These are phyloP conservation scores for Hesperia comma DNA, from an alignment of 2,888 invertebrate genomes.

Conservation along the genomic window DNA sequence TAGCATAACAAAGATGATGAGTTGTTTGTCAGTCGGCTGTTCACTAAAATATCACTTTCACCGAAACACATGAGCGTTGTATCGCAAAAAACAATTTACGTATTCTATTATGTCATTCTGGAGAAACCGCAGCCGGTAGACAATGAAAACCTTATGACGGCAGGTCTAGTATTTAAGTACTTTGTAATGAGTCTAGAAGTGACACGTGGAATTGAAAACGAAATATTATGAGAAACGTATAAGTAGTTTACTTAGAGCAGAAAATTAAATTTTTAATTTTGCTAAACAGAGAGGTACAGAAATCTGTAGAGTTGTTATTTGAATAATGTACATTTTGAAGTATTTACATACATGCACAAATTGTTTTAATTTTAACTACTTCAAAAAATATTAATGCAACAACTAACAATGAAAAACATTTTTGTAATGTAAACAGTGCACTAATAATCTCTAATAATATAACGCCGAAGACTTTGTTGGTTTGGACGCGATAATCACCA, in stretches of 20 bases:
- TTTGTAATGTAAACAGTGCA: too few species aligned
- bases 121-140: slow-evolving; percentile 70
- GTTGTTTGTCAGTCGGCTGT: slow-evolving; percentile 42
- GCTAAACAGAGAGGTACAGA: slow-evolving; percentile 58
- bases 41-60: slow-evolving; percentile 72
- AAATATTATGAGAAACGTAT: slow-evolving; percentile 71
- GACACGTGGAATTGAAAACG: slow-evolving; percentile 73
- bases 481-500: too few species aligned
- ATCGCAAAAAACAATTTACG: slow-evolving; percentile 50
- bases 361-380: too few species aligned
- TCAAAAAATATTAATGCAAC: too few species aligned
- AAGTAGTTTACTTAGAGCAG: slow-evolving; percentile 74
- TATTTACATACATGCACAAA: too few species aligned
- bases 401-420: too few species aligned
- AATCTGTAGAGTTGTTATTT: slow-evolving; percentile 51
- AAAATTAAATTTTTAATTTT: slow-evolving; percentile 75
- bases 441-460: too few species aligned
- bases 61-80: slow-evolving; percentile 53
- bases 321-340: too few species aligned
- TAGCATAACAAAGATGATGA: slow-evolving; percentile 79
- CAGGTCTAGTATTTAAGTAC: slow-evolving; percentile 62
- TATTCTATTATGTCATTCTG: slow-evolving; percentile 41
- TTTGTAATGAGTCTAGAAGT: slow-evolving; percentile 75
- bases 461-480: too few species aligned
- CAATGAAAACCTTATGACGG: slow-evolving; percentile 70